Evolutionary conservation across 2,888 invertebrate genomes (phyloP), one percentile per base, ranked within the genome.

Genomic region (Thecocarcelia acutangulata): DNA sequence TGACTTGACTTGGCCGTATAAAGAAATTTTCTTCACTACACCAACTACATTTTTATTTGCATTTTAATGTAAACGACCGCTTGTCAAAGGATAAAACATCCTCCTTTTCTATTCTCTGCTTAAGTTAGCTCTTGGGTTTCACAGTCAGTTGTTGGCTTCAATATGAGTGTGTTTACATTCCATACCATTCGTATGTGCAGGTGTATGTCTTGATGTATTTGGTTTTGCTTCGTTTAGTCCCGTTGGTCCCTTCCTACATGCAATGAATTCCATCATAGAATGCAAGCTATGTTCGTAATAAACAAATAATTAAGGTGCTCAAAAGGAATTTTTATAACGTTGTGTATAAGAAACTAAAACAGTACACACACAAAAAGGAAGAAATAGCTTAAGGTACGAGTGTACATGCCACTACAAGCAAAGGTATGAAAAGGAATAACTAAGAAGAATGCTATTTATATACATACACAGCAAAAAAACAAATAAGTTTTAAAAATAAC

Each of bases 261-360:
- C 9, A n/a, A 17, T 11, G 37, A 21, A 46, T 24, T 58, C 48
- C 73, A 37, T 5, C 54, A 66, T 56, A 70, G 74, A 78, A 82
- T 78, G 70, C 74, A 82, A 70, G 82, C 74, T 50, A 74, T 81
- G 61, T 48, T 69, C 24, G 74, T 74, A 78, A 82, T 82, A 82
- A 74, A 82, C 77, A 82, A 82, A 82, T 82, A 78, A 82, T 82
- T 82, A 82, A 82, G 82, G 82, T 78, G 82, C 82, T 82, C 74
- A 75, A 82, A 75, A 82, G 82, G 82, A 82, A 82, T 82, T 78
- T 80, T 66, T 82, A 66, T 78, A 66, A 74, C 75, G 70, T 61
- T 19, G 33, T 19, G 33, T 56, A 73, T 48, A 50, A 69, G 37
- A 40, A 54, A 9, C 19, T 42, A 33, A 66, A 33, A 17, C 24